Base-by-base conservation (phyloP, 2,888 invertebrate genomes). In the Nebria salina region DNA sequence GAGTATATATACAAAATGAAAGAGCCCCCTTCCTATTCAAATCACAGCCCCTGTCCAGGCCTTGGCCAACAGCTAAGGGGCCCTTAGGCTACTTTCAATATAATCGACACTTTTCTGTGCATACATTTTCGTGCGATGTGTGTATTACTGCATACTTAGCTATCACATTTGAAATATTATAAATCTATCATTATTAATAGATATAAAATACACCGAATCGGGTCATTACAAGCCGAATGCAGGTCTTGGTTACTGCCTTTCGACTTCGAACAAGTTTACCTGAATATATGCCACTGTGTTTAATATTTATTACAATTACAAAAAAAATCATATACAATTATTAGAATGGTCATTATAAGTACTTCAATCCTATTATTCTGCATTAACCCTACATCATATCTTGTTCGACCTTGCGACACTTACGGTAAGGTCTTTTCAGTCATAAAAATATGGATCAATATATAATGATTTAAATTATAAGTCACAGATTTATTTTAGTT, bases 221-320 rank as follows among this genome's bases (percentile, higher is more conserved):
- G 80, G 75, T 75, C 73, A 65, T 80, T 80, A 75, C 75, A 64
- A 80, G 64, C 75, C 80, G 72, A 80, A 80, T 80, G 72, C 80
- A 75, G 80, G 80, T 80, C 75, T 80, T 80, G 80, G 80, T 80
- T 80, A 80, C 70, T 75, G 80, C 80, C 80, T 80, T 80, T 80
- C 80, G 80, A 75, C 75, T 80, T 65, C 64, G 65, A 80, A 72
- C 80, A 70, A 42, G 80, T 73, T 80, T 68, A 6, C 7, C 11
- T 66, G 68, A 2, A 26, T 25, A 34, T 70, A 11, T 70, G 70
- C 75, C 80, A 80, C 80, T 26, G 80, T 26, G 80, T 54, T 54
- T 13, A 54, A 11, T 43, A 1, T 8, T 43, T 43, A 8, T 43
- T 43, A 43, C 20, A 20, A 20, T 20, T 20, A 20, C 20, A 20